These are phyloP conservation scores for Bufo bufo DNA, from an alignment of 2,113 vertebrate genomes.

Conservation along the genomic window DNA sequence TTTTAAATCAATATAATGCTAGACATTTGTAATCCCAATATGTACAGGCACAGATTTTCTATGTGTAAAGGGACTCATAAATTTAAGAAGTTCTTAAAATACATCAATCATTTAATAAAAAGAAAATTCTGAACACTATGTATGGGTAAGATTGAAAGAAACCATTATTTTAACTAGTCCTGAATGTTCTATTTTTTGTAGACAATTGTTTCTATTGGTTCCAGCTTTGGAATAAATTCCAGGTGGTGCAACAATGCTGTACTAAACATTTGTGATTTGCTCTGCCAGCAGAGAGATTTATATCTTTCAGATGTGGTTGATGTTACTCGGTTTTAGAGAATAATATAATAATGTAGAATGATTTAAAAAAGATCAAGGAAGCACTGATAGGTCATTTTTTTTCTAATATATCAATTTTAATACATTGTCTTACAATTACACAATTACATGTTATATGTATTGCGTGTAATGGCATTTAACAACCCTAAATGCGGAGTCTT, in stretches of 20 bases:
- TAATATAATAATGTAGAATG: slow-evolving; percentile 39
- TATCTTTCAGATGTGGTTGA: slow-evolving; percentile 42
- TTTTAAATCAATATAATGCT: background rate
- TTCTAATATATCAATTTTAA: background rate
- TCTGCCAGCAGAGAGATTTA: slow-evolving; percentile 43
- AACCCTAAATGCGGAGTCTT: too few species aligned
- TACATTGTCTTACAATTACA: background rate
- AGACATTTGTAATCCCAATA: background rate
- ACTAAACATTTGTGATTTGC: slow-evolving; percentile 38
- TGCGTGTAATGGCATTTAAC: too few species aligned
- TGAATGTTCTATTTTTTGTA: slow-evolving; percentile 21
- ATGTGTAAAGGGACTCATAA: background rate
- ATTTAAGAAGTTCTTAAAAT: slow-evolving; percentile 21
- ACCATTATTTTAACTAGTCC: slow-evolving; percentile 35
- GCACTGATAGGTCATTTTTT: slow-evolving; percentile 5
- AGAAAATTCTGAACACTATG: background rate
- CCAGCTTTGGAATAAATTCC: slow-evolving; percentile 53
- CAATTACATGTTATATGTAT: background rate
- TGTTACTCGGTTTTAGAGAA: slow-evolving; percentile 34
- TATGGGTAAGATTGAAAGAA: slow-evolving; percentile 26
- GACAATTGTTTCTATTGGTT: slow-evolving; percentile 38
- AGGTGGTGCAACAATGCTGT: slow-evolving; percentile 49
- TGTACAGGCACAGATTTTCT: background rate
- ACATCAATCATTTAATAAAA: slow-evolving; percentile 33
- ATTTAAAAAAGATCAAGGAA: background rate